Evolutionary conservation across 2,888 invertebrate species (phyloP).

Genomic region (Phlogophora meticulosa): DNA sequence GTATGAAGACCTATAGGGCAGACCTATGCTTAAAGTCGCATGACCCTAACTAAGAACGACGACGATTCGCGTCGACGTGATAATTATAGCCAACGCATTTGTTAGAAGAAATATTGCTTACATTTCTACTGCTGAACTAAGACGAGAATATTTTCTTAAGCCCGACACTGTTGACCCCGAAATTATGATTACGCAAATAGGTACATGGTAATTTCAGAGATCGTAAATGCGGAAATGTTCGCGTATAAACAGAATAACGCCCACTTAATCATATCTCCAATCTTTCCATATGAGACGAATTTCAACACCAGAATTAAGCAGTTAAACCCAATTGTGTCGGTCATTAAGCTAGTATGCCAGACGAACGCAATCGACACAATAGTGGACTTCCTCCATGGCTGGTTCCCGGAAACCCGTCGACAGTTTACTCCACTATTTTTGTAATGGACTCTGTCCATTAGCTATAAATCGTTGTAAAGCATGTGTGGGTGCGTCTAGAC

Average conservation of each 20-base stretch:
- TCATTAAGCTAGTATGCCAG: constrained; percentile 65
- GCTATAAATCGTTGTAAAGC: constrained; percentile 73
- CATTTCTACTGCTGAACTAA: constrained; percentile 15
- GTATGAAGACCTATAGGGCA: constrained; percentile 4
- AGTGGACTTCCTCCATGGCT: constrained; percentile 58
- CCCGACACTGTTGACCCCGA: background rate
- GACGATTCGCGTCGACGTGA: constrained; percentile 40
- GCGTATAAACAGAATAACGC: constrained; percentile 20
- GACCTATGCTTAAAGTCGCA: background rate
- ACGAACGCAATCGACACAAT: constrained; percentile 57
- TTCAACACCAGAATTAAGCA: constrained; percentile 60
- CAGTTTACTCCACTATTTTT: constrained; percentile 76
- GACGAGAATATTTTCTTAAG: constrained; percentile 1
- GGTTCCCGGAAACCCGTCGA: constrained; percentile 69
- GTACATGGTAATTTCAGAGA: background rate
- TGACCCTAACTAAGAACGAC: constrained; percentile 3
- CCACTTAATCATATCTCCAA: constrained; percentile 37
- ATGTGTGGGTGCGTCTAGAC: constrained; percentile 66
- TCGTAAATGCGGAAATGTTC: constrained; percentile 14
- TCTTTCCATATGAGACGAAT: constrained; percentile 53
- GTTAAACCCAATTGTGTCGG: constrained; percentile 68
- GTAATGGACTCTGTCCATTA: constrained; percentile 86
- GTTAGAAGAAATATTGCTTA: constrained; percentile 8
- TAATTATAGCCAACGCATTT: constrained; percentile 23
- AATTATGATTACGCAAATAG: constrained; percentile 1